phyloP scores from a whole-genome alignment of 2,113 vertebrate genomes.

The Nycticorax nycticorax region DNA sequence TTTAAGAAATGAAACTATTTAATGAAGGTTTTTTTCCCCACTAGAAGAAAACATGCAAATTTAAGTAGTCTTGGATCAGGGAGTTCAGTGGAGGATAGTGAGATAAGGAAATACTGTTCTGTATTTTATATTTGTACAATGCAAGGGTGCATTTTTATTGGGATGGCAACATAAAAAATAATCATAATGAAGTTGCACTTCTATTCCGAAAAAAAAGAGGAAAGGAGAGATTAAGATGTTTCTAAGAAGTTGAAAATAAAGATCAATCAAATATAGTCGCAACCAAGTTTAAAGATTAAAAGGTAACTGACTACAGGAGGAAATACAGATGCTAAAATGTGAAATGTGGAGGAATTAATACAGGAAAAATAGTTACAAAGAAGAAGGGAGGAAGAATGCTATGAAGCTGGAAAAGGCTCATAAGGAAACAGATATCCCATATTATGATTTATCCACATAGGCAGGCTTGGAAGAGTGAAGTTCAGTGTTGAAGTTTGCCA shows the following conservation, averaged over 20 bases:
- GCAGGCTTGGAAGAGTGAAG: background rate
- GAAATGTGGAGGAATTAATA: background rate
- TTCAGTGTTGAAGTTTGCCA: background rate
- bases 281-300: background rate
- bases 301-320: background rate
- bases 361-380: background rate
- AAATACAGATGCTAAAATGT: background rate
- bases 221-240: background rate
- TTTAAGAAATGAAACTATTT: background rate
- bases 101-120: background rate
- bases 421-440: background rate
- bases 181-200: background rate
- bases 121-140: background rate
- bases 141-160: background rate
- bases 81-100: background rate
- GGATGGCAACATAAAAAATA: background rate
- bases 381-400: background rate
- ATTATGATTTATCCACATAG: background rate
- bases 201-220: background rate
- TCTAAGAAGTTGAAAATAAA: background rate
- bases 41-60: background rate
- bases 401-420: background rate
- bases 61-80: background rate
- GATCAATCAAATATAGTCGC: background rate
- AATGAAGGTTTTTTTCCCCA: background rate